Percentiles rank a stretch among this genome's conserved stretches.
Evolutionary conservation across 2,113 vertebrate genomes (phyloP).

Genomic region (Gobio gobio): DNA sequence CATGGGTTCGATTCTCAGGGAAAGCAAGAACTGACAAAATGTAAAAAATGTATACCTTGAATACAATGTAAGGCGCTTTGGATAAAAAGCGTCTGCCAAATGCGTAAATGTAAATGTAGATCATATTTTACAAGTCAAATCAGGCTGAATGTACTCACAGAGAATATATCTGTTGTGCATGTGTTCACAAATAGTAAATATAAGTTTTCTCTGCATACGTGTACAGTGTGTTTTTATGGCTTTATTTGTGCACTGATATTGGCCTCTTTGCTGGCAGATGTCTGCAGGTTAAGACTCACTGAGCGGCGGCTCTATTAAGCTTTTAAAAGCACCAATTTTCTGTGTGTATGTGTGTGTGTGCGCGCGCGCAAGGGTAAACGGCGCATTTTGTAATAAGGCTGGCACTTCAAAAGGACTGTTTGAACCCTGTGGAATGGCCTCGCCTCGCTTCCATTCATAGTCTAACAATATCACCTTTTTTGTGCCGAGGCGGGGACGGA

Average conservation of each 20-base stretch:
- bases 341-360: not conserved
- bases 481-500: not conserved
- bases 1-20: too few relatives aligned
- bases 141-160: not conserved
- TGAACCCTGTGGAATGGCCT: slow-evolving; percentile 33
- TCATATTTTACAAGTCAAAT: not conserved
- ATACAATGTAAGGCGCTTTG: too few relatives aligned
- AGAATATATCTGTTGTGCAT: not conserved
- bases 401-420: slow-evolving; percentile 42
- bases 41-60: too few relatives aligned
- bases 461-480: slow-evolving; percentile 17
- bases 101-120: too few relatives aligned
- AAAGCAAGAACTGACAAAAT: too few relatives aligned
- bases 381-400: slow-evolving; percentile 42
- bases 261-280: not conserved
- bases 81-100: too few relatives aligned
- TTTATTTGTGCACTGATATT: slow-evolving; percentile 12
- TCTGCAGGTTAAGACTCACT: slow-evolving; percentile 23
- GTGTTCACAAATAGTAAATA: not conserved
- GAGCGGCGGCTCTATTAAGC: slow-evolving; percentile 46
- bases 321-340: slow-evolving; percentile 48
- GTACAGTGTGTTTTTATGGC: slow-evolving; percentile 27
- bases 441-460: slow-evolving; percentile 32
- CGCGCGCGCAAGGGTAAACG: slow-evolving; percentile 6
- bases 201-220: slow-evolving; percentile 36